These are phyloP conservation scores for Micrasema longulum DNA, from an alignment of 1,140 invertebrate species.

Conservation along the genomic window DNA sequence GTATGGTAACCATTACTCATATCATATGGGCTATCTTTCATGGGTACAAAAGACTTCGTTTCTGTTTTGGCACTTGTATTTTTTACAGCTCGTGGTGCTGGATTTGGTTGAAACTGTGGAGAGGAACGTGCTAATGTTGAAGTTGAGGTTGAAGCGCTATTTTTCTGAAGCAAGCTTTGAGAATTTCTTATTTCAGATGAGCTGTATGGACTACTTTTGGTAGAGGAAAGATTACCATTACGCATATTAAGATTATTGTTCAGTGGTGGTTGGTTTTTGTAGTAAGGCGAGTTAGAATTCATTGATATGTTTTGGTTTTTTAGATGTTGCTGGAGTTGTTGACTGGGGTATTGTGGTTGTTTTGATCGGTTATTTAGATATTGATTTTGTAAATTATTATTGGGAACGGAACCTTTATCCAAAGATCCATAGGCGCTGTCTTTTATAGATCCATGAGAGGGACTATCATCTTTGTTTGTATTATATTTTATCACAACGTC, in stretches of 20 bases:
- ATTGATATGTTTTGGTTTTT: conserved; percentile 57
- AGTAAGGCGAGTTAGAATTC: conserved; percentile 17
- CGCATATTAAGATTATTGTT: conserved; percentile 32
- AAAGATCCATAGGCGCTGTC: conserved; percentile 68
- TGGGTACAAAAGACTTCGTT: conserved; percentile 58
- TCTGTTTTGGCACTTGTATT: conserved; percentile 38
- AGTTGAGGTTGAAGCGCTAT: conserved; percentile 43
- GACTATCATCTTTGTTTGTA: conserved; percentile 60
- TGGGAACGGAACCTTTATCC: conserved; percentile 59
- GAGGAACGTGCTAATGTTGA: conserved; percentile 57
- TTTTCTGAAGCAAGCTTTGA: conserved; percentile 27
- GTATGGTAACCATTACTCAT: conserved; percentile 55
- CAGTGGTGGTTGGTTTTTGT: conserved; percentile 17
- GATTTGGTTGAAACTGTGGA: conserved; percentile 58
- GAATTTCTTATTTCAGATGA: conserved; percentile 40
- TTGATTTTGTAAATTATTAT: conserved; percentile 56
- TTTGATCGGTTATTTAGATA: conserved; percentile 42
- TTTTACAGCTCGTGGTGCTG: conserved; percentile 42
- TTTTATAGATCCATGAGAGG: conserved; percentile 64
- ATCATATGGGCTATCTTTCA: conserved; percentile 71
- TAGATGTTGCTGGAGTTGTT: conserved; percentile 53
- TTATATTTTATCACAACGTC: conserved; percentile 33
- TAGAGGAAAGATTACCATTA: conserved; percentile 33
- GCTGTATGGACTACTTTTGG: conserved; percentile 31
- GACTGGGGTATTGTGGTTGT: conserved; percentile 58